Base-by-base conservation (phyloP, 2,888 invertebrate genomes). In the Syritta pipiens region DNA sequence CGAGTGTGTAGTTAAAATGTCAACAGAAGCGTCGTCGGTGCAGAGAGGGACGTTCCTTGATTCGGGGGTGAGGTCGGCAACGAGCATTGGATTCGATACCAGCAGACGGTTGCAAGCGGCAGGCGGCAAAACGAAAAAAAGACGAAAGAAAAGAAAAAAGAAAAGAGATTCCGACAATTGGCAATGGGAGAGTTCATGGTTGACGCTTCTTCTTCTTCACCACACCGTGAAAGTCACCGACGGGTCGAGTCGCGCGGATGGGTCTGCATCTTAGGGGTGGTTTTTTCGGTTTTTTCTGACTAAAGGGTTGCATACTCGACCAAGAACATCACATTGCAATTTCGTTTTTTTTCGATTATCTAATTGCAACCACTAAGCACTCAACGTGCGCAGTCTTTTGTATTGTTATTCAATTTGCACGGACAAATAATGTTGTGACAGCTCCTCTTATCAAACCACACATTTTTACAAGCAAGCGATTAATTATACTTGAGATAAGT, bases 141-240 rank as follows among this genome's bases (percentile, higher is more conserved):
- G 42, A 62, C 40, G 30, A 49, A 17, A 35, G 19, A 26, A n/a
- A 42, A 53, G 22, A 65, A 35, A 22, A 26, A 51, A 49, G 26
- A 37, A 53, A 37, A 37, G 19, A 1, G 26, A 12, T 17, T 63
- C 44, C 46, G 48, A 69, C 55, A 55, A 76, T 51, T 51, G 46
- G 48, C 57, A 74, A 51, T 74, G 44, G 46, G 44, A 51, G 40
- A 67, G 72, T 77, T 71, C 65, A 77, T 72, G 79, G 74, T 46
- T 79, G 74, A 68, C 42, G 46, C 22, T 59, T 49, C 26, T 55
- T 53, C 9, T 7, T 19, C 40, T 12, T 14, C 32, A 59, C 12
- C 6, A 30, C 17, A n/a, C 37, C 10, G n/a, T 7, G 14, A 24
- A 22, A 40, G 17, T 28, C 20, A 10, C 19, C 14, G 20, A 35